Conservation (phyloP, 1,140 invertebrate genomes). For the Hypsibius dujardini region DNA sequence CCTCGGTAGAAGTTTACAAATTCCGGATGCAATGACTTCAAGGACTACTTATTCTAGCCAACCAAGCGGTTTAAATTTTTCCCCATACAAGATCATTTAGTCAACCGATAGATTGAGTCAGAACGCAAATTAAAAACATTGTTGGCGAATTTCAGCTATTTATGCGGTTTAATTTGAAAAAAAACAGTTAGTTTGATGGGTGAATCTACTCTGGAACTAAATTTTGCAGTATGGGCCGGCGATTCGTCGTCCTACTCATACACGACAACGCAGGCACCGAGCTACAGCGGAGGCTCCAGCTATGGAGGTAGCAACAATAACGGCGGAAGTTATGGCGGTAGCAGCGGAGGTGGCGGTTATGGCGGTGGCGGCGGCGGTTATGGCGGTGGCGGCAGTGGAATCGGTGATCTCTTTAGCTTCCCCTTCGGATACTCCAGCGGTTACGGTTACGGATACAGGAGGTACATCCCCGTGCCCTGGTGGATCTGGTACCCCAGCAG, state of each 20-base stretch:
- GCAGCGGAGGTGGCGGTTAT: slow-evolving; percentile 9
- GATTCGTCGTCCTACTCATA: background rate
- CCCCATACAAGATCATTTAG: too few relatives aligned
- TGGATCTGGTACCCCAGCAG: slow-evolving; percentile 16
- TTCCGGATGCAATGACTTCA: background rate
- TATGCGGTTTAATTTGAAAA: too few relatives aligned
- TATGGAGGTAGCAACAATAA: background rate
- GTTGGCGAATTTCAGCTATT: too few relatives aligned
- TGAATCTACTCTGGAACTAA: too few relatives aligned
- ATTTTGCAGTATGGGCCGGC: background rate
- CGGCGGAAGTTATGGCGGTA: background rate
- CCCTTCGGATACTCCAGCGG: slow-evolving; percentile 18
- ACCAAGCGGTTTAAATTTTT: too few relatives aligned
- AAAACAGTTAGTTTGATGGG: too few relatives aligned
- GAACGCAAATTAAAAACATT: too few relatives aligned
- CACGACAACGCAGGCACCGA: background rate
- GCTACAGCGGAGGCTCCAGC: slow-evolving; percentile 11
- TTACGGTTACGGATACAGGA: slow-evolving; percentile 15
- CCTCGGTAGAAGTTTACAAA: background rate
- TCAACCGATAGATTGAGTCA: too few relatives aligned
- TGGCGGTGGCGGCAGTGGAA: background rate
- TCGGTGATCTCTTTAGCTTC: slow-evolving; percentile 16
- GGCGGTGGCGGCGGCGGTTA: background rate
- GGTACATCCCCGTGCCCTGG: slow-evolving; percentile 17
- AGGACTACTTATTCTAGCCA: too few relatives aligned